phyloP scores from a whole-genome alignment of 2,888 invertebrate genomes.

The Hylaea fasciaria region DNA sequence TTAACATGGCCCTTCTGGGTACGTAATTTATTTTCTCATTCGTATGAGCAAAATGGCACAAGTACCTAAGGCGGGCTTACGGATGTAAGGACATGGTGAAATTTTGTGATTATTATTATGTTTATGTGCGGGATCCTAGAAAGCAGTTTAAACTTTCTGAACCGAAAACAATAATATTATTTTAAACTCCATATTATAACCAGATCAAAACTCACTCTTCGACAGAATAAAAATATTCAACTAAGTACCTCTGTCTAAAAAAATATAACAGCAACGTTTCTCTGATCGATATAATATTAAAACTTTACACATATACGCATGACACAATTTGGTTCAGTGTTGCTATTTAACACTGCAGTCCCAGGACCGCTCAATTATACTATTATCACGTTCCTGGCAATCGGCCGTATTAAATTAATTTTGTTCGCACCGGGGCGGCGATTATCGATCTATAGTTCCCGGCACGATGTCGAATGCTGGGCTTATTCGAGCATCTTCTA shows the following conservation, averaged over 20 bases:
- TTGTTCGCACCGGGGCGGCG: conserved; percentile 29
- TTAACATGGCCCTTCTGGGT: too few relatives aligned
- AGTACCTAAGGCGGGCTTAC: too few relatives aligned
- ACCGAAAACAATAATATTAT: too few relatives aligned
- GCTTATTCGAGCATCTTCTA: conserved; percentile 48
- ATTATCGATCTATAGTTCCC: conserved; percentile 30
- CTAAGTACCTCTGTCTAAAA: too few relatives aligned
- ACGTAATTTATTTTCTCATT: too few relatives aligned
- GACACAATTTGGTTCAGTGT: conserved; percentile 30
- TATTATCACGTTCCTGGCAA: conserved; percentile 54
- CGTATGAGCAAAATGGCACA: too few relatives aligned
- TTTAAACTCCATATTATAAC: not conserved
- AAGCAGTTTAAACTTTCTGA: too few relatives aligned
- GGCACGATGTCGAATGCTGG: conserved; percentile 15
- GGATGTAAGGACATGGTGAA: too few relatives aligned
- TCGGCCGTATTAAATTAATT: conserved; percentile 52
- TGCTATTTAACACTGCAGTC: conserved; percentile 42
- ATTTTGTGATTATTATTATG: too few relatives aligned
- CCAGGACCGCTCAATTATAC: conserved; percentile 47
- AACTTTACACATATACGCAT: conserved; percentile 11
- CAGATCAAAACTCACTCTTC: not conserved
- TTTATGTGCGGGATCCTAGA: too few relatives aligned
- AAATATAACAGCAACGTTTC: not conserved
- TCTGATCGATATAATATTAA: conserved; percentile 28
- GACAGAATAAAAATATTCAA: not conserved